Conservation (phyloP, 1,140 invertebrate genomes). For the Batillaria attramentaria region DNA sequence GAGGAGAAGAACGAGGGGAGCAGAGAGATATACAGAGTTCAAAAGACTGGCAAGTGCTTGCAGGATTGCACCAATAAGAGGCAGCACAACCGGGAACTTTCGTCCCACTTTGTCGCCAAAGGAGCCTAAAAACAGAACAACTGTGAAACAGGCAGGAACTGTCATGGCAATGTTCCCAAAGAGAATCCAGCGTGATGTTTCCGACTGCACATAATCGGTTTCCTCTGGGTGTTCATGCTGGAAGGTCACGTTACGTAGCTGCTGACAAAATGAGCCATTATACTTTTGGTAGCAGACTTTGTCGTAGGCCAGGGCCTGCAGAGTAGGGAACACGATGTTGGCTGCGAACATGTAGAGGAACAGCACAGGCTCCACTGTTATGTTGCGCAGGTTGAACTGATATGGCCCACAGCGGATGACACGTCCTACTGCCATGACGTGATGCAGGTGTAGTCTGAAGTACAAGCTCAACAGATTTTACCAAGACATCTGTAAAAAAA, state of each 20-base stretch:
- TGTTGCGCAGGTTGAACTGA: slow-evolving; percentile 34
- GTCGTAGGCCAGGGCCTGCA: slow-evolving; percentile 72
- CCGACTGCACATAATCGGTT: slow-evolving; percentile 65
- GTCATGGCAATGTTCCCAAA: slow-evolving; percentile 69
- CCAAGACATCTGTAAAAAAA: too few relatives aligned
- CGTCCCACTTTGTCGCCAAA: slow-evolving; percentile 82
- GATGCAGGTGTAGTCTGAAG: too few relatives aligned
- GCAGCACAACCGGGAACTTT: slow-evolving; percentile 88
- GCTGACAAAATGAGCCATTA: slow-evolving; percentile 56
- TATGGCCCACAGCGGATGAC: slow-evolving; percentile 21
- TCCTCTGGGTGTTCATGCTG: slow-evolving; percentile 53
- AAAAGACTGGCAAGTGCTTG: slow-evolving; percentile 83
- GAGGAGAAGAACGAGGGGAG: slow-evolving; percentile 66
- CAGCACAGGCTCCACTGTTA: slow-evolving; percentile 74
- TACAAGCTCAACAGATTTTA: too few relatives aligned
- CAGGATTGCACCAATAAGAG: slow-evolving; percentile 85
- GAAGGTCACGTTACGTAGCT: slow-evolving; percentile 48
- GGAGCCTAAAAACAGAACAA: slow-evolving; percentile 74
- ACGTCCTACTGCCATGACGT: too few relatives aligned
- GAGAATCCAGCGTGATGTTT: slow-evolving; percentile 70
- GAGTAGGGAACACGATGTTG: slow-evolving; percentile 71
- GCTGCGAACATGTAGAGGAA: slow-evolving; percentile 74
- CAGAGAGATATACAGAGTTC: slow-evolving; percentile 76
- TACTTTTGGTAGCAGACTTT: slow-evolving; percentile 69
- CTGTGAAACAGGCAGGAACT: slow-evolving; percentile 69